Conservation (phyloP, 2,113 vertebrate species). For the Microtus richardsoni region DNA sequence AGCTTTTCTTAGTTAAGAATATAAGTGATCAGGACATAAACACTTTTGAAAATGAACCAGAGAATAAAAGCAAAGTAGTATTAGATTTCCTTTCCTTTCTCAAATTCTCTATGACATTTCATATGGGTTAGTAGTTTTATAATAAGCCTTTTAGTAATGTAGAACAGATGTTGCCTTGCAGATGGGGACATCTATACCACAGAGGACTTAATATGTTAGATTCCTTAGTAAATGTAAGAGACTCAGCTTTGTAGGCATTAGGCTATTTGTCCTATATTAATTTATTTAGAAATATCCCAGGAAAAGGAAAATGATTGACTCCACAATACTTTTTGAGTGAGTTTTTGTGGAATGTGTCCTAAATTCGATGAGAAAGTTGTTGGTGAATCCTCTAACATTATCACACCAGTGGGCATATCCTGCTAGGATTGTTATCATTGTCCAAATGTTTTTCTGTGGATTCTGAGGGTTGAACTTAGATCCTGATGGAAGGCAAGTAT, state of each 20-base stretch:
- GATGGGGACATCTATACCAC: not conserved
- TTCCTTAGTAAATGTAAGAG: not conserved
- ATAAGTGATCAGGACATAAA: not conserved
- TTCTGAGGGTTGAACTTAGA: not conserved
- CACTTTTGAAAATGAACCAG: not conserved
- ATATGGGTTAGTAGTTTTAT: slow-evolving; percentile 10
- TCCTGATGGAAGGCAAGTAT: not conserved
- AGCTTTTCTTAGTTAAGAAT: not conserved
- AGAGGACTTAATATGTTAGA: not conserved
- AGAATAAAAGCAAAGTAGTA: not conserved
- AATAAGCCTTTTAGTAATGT: slow-evolving; percentile 1
- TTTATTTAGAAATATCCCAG: not conserved
- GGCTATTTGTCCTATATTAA: slow-evolving; percentile 4
- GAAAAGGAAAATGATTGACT: slow-evolving; percentile 3
- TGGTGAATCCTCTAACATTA: not conserved
- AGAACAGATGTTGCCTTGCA: slow-evolving; percentile 2
- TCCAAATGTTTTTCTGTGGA: not conserved
- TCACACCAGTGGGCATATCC: not conserved
- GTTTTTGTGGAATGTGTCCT: not conserved
- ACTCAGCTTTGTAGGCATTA: slow-evolving; percentile 10
- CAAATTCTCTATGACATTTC: not conserved
- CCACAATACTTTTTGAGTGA: not conserved
- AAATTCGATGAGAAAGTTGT: too few species aligned
- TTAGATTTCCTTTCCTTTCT: slow-evolving; percentile 13
- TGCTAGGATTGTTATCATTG: not conserved